These are phyloP conservation scores for Tenebrosternarchus preto DNA, from an alignment of 2,113 vertebrate species.

Conservation along the genomic window DNA sequence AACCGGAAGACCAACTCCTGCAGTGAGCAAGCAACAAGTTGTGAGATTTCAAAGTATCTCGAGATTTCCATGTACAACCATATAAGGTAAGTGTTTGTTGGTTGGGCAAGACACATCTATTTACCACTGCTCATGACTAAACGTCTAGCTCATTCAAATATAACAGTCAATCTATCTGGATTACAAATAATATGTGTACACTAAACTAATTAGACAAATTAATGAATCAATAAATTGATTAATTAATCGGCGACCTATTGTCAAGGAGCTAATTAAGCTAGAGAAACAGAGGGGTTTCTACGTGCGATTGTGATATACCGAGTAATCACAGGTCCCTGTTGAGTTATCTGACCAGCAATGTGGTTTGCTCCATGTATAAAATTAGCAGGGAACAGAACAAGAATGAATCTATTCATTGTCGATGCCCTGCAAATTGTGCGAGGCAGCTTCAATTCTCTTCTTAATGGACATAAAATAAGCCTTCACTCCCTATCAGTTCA, in stretches of 20 bases:
- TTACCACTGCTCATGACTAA: too few relatives aligned
- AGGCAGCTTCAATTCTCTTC: conserved; percentile 70
- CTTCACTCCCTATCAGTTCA: not conserved
- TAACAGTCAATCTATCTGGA: too few relatives aligned
- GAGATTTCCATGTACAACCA: not conserved
- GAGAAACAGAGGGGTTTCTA: conserved; percentile 10
- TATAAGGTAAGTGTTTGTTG: too few relatives aligned
- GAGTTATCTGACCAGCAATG: conserved; percentile 49
- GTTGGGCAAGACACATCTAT: too few relatives aligned
- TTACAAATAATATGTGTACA: too few relatives aligned
- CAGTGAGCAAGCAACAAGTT: not conserved
- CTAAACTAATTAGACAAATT: too few relatives aligned
- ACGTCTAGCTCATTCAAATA: too few relatives aligned
- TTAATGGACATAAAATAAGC: not conserved
- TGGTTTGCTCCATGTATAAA: conserved; percentile 52
- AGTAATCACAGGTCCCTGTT: conserved; percentile 54
- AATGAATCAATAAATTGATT: too few relatives aligned
- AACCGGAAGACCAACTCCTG: not conserved
- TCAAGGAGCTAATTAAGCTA: conserved; percentile 18
- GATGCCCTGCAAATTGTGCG: conserved; percentile 74
- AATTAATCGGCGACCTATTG: not conserved
- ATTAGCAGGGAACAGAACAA: conserved; percentile 57
- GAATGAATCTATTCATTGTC: conserved; percentile 74
- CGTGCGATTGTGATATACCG: conserved; percentile 44
- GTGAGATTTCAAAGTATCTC: not conserved